Percentiles rank a stretch among this genome's conserved stretches.
Evolutionary conservation across 1,140 invertebrate species (phyloP).

Genomic region (Brachionus koreanus): DNA sequence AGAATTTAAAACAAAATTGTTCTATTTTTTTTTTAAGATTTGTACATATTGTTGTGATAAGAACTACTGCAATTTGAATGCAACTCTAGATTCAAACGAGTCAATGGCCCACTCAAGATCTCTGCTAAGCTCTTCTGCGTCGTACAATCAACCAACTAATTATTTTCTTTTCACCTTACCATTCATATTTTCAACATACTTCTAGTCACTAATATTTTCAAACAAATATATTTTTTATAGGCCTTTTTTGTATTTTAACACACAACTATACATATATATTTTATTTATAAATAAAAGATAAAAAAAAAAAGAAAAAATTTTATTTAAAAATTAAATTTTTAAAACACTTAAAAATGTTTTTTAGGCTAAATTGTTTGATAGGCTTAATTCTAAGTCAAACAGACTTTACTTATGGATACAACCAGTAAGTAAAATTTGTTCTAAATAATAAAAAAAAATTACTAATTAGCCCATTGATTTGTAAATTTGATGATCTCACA

Average conservation of each 20-base stretch:
- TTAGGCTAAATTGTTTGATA: neutral
- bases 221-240: neutral
- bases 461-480: neutral
- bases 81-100: neutral
- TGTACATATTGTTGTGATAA: slow-evolving; percentile 38
- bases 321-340: neutral
- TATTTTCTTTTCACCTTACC: neutral
- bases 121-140: neutral
- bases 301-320: too few relatives aligned
- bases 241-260: neutral
- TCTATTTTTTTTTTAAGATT: slow-evolving; percentile 23
- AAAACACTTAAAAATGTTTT: neutral
- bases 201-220: neutral
- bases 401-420: neutral
- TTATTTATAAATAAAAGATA: neutral
- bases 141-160: neutral
- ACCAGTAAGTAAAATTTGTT: neutral
- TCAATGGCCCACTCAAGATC: neutral
- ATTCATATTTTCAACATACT: neutral
- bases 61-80: slow-evolving; percentile 27
- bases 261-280: neutral
- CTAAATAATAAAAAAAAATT: neutral
- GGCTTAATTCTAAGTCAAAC: neutral
- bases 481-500: neutral
- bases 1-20: neutral